Conservation (phyloP, 2,888 invertebrate genomes). For the Eugnorisma glareosa region DNA sequence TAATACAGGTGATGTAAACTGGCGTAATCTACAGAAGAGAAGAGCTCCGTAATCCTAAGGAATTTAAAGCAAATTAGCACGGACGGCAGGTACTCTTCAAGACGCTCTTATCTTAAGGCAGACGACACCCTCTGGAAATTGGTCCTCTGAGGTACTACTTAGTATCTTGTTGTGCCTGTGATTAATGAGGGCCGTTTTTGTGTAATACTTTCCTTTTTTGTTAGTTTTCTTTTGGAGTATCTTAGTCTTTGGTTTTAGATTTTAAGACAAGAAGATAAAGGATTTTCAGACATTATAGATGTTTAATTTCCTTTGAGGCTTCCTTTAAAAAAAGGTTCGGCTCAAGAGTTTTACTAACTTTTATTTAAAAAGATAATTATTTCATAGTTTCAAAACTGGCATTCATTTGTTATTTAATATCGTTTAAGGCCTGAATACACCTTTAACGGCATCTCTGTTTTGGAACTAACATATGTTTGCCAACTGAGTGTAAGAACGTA, state of each 20-base stretch:
- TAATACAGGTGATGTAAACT: constrained; percentile 36
- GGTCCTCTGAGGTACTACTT: constrained; percentile 49
- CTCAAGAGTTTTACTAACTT: not conserved
- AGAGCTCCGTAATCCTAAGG: constrained; percentile 71
- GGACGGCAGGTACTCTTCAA: constrained; percentile 68
- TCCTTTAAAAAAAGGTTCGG: not conserved
- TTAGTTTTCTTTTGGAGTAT: constrained; percentile 9
- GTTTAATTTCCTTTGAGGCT: too few relatives aligned
- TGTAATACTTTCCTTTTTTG: constrained; percentile 32
- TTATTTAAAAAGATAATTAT: not conserved
- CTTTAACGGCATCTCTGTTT: not conserved
- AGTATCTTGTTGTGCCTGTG: constrained; percentile 51
- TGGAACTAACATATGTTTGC: not conserved
- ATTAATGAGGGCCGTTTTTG: constrained; percentile 55
- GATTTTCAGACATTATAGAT: not conserved
- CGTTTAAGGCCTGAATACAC: not conserved
- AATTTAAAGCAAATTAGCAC: constrained; percentile 82
- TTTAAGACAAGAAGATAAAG: not conserved
- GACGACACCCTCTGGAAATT: constrained; percentile 66
- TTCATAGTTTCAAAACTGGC: not conserved
- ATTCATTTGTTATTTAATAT: not conserved
- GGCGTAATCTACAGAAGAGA: constrained; percentile 70
- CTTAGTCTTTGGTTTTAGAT: not conserved
- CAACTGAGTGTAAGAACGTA: not conserved
- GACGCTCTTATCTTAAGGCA: constrained; percentile 69